A percentile compares a stretch with the other conserved stretches of the same genome.
Evolutionary conservation across 2,888 invertebrate genomes (phyloP).

Genomic region (Thymelicus sylvestris): DNA sequence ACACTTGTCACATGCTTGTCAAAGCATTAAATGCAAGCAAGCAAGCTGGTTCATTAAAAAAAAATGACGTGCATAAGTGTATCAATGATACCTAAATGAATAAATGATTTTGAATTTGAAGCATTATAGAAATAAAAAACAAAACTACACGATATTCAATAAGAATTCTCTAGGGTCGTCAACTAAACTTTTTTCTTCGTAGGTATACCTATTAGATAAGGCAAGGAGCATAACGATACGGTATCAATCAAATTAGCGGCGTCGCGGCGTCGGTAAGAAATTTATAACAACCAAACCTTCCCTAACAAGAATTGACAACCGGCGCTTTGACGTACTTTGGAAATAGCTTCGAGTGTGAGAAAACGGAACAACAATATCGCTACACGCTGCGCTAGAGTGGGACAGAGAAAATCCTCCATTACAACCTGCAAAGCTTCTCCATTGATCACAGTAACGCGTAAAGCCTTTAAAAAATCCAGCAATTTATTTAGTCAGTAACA

Average conservation of each 20-base stretch:
- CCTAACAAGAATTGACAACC: conserved; percentile 73
- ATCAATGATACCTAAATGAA: too few relatives aligned
- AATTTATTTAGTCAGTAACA: conserved; percentile 77
- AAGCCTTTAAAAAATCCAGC: conserved; percentile 79
- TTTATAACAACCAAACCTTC: conserved; percentile 60
- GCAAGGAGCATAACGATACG: conserved; percentile 40
- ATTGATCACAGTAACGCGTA: conserved; percentile 80
- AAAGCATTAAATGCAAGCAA: neutral
- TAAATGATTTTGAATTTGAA: too few relatives aligned
- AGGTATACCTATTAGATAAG: conserved; percentile 24
- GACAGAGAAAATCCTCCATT: conserved; percentile 67
- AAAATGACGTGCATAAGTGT: too few relatives aligned
- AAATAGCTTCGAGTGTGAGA: conserved; percentile 57
- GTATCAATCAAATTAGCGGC: conserved; percentile 61
- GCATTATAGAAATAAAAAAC: too few relatives aligned
- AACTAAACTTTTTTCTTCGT: conserved; percentile 22
- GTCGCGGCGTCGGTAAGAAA: conserved; percentile 50
- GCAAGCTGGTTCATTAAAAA: too few relatives aligned
- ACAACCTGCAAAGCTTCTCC: conserved; percentile 74
- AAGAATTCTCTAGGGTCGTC: conserved; percentile 8
- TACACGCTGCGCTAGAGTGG: conserved; percentile 49
- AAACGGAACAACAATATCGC: conserved; percentile 53
- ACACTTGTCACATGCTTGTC: too few relatives aligned
- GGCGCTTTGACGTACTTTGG: conserved; percentile 58
- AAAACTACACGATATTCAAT: neutral